Evolutionary conservation across 2,888 invertebrate genomes (phyloP), one percentile per base, ranked within the genome.

Genomic region (Tinea pellionella): DNA sequence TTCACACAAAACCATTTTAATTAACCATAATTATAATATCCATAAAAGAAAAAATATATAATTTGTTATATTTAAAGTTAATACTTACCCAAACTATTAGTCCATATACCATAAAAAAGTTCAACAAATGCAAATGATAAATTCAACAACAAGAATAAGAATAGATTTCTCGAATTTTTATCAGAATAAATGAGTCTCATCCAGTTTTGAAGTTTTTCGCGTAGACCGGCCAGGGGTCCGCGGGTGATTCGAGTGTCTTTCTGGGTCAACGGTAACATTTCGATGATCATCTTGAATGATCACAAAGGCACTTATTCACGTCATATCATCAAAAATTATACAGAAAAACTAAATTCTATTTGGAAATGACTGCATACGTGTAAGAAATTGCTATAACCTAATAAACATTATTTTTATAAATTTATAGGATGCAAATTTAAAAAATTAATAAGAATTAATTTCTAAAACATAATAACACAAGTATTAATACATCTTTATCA

Each of bases 91-190:
- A 94, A 91, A 80, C 94, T 95, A 77, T 95, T 95, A 63, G 94
- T 93, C 94, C 93, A 93, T 72, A 96, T 89, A 64, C 98, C 98
- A 88, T 98, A 99, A 63, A 93, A 89, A 61, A 99, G 88, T 81
- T 99, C 98, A 55, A 99, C 96, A 83, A 98, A 98, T 19, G 98
- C 98, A 87, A 99, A 98, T 37, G 96, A 96, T 65, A 98, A 90
- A 82, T 98, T 99, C 42, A 99, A 88, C 64, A 97, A 68, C 12
- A 99, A 89, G 76, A 99, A 99, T 32, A 97, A 87, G 74, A 98
- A 97, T 66, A 99, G 88, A 85, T 98, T 98, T 73, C 97, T 91
- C 1, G 97, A 97, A 80, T 95, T 96, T 74, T 92, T 90, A 82
- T 99, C 98, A 0, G 97, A 92, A 80, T 97, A 95, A 71, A 98